Conservation (phyloP, 2,888 invertebrate species). For the Cheilosia vulpina region DNA sequence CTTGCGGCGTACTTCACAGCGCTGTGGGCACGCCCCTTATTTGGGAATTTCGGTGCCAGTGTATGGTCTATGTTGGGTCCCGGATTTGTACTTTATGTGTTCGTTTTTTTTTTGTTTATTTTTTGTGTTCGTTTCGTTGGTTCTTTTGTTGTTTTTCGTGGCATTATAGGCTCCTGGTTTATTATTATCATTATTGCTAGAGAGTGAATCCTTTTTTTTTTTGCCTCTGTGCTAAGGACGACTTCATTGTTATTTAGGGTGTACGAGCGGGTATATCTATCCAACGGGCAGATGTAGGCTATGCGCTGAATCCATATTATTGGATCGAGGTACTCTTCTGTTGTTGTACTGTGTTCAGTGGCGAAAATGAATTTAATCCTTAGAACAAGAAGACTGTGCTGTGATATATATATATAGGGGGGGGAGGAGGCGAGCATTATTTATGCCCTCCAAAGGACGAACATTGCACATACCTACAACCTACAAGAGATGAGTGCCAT, state of each 20-base stretch:
- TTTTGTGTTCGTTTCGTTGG: not conserved
- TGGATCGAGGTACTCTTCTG: slow-evolving; percentile 17
- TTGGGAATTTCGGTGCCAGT: slow-evolving; percentile 32
- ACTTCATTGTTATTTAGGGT: slow-evolving; percentile 72
- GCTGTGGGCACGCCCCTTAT: slow-evolving; percentile 71
- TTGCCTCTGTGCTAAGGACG: slow-evolving; percentile 40
- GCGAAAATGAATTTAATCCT: slow-evolving; percentile 63
- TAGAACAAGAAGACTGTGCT: slow-evolving; percentile 2
- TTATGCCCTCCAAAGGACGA: slow-evolving; percentile 61
- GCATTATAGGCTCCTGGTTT: slow-evolving; percentile 74
- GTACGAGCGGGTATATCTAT: slow-evolving; percentile 27
- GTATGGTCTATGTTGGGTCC: slow-evolving; percentile 49
- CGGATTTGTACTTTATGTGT: slow-evolving; percentile 57
- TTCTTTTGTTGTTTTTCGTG: slow-evolving; percentile 56
- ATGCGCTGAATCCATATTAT: slow-evolving; percentile 60
- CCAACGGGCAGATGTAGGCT: slow-evolving; percentile 69
- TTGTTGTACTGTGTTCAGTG: slow-evolving; percentile 17
- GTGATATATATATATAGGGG: not conserved
- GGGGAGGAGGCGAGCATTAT: slow-evolving; percentile 44
- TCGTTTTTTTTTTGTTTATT: slow-evolving; percentile 2
- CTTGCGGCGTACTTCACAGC: slow-evolving; percentile 59
- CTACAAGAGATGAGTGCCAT: slow-evolving; percentile 45
- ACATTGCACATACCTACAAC: slow-evolving; percentile 16
- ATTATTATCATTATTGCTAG: slow-evolving; percentile 71
- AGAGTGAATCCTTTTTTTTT: slow-evolving; percentile 71